Base-by-base conservation (phyloP, 2,888 invertebrate genomes). In the Leptinotarsa juncta region DNA sequence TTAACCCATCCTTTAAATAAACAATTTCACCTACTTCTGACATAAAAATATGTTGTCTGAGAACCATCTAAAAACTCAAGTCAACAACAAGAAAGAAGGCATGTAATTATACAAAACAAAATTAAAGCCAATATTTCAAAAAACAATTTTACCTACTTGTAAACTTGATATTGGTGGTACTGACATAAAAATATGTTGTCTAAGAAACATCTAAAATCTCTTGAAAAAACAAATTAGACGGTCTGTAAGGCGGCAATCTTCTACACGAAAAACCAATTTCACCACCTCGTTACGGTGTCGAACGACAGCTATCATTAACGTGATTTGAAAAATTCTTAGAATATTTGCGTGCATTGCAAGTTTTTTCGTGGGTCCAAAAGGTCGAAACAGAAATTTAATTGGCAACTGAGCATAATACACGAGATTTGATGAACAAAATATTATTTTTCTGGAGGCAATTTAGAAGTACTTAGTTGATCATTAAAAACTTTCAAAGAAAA, bases 181-280 rank as follows among this genome's bases (percentile, higher is more conserved):
- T 42, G 10, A 10, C 42, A 10, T 10, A 42, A 10, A n/a, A 62
- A 62, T 32, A 62, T 62, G 5, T 62, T 62, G n/a, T 26, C n/a
- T 62, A 15, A 42, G 42, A 42, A 42, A 1, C 42, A 42, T 42
- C 42, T 42, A 3, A 42, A 23, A 65, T 53, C 65, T 23, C 14
- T n/a, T 20, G 14, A 55, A 70, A 62, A 20, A 62, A 16, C 42
- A 66, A 70, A 70, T 73, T 73, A 66, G 73, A 48, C 60, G 60
- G 72, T 67, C 67, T 70, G 70, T 50, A 42, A 50, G 67, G 12
- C 60, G 49, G 65, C 65, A 50, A 50, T 70, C 65, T 73, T 60
- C 18, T n/a, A 60, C 74, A 74, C 71, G 74, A 74, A 74, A 65
- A 48, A 62, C 53, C 71, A 67, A 67, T 74, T 71, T 74, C 74